Evolutionary conservation across 2,797 vertebrate genomes (phyloP).

Genomic region (Syncerus caffer): DNA sequence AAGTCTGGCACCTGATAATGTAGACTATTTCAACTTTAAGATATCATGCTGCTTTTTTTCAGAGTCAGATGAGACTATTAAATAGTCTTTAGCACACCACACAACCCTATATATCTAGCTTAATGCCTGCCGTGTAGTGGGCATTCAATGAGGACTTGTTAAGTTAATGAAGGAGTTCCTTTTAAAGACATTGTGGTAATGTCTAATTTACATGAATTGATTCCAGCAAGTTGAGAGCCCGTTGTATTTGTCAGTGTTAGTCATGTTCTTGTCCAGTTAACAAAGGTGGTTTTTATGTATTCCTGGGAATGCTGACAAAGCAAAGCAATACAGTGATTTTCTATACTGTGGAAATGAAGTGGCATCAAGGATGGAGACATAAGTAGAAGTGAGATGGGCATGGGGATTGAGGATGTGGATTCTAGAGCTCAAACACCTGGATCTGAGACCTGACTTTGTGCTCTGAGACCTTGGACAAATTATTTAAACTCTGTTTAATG

Average conservation of each 20-base stretch:
- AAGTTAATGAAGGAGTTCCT: slow-evolving; percentile 22
- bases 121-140: not conserved
- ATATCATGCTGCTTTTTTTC: not conserved
- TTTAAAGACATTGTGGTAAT: slow-evolving; percentile 50
- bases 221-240: not conserved
- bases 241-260: not conserved
- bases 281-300: not conserved
- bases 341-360: not conserved
- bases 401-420: not conserved
- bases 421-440: not conserved
- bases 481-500: not conserved
- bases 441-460: not conserved
- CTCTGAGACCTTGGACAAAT: not conserved
- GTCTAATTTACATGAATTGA: slow-evolving; percentile 52
- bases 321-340: not conserved
- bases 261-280: slow-evolving; percentile 30
- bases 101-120: not conserved
- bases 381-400: not conserved
- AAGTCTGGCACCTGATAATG: slow-evolving; percentile 10
- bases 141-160: not conserved
- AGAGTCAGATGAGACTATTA: not conserved
- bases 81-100: not conserved
- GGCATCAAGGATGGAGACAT: not conserved
- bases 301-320: not conserved
- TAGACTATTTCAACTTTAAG: not conserved